Evolutionary conservation across 2,888 invertebrate species (phyloP), one percentile per base, ranked within the genome.

Genomic region (Agrilus cyanescens): DNA sequence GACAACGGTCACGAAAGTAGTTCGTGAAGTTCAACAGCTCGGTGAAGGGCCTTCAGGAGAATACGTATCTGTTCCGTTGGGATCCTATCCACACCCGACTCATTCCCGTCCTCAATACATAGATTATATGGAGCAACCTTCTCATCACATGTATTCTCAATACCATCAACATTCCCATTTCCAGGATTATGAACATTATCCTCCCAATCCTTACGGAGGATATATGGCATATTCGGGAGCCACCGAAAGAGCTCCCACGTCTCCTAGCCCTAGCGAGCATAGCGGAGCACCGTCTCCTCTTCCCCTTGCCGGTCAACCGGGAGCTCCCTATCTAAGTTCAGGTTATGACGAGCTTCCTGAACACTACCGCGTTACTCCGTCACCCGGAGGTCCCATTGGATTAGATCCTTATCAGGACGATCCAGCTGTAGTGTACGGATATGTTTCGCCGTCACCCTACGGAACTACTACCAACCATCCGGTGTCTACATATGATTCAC

Each of bases 1-100:
- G 57, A 80, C 80, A 45, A 80, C 80, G 29, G 77, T 80, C 48
- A 80, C 80, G 43, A 80, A 81, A 66, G 78, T 80, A 37, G 77
- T 80, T 35, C 72, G 78, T 48, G 80, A 80, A 61, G 76, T 78
- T 38, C 70, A 69, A 50, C 74, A 74, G 52, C 66, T 75, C 53
- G 74, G 73, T 44, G 74, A 75, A 63, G 71, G 60, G 32, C 70
- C 68, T 52, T 66, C 69, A 41, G 69, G 72, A 40, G 73, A 74
- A 53, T 73, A 73, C 62, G 68, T 70, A 45, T 63, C 71, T 32
- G 69, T 71, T 56, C 70, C 71, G 41, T 56, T 70, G 52, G 69
- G 69, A 46, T 59, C 63, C 38, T 67, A 67, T 54, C 59, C 63
- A 14, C 64, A 65, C 50, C 50, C 57, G 37, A 51, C 53, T 32